Base-by-base conservation (phyloP, 2,888 invertebrate genomes). In the Eupeodes latifasciatus region DNA sequence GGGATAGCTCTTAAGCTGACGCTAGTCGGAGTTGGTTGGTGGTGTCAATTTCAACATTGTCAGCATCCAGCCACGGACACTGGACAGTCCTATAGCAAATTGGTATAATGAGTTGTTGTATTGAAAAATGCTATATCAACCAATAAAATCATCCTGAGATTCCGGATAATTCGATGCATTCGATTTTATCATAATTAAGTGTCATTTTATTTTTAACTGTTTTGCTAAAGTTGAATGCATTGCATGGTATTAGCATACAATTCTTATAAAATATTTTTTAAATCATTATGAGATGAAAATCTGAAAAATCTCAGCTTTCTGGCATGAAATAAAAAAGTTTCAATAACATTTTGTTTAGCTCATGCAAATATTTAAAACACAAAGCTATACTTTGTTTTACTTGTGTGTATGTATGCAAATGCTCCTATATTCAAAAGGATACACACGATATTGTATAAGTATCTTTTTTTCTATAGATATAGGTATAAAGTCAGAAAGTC, bases 331-430 rank as follows among this genome's bases (percentile, higher is more conserved):
- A 40, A 5, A 19, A 55, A 71, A 55, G 69, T 40, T 55, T 71
- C 53, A 71, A 55, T 55, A 40, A 55, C 44, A 71, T 71, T 71
- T 12, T 55, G 69, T 53, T 55, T 71, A 12, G 40, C 36, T 40
- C 7, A 44, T 12, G 53, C 75, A 74, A 66, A 80, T 80, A 81
- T 19, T 75, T 79, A 67, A 62, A 62, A 34, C 34, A 49, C 11
- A 49, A 72, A 72, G 40, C 62, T 64, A 57, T 72, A 36, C 27
- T 57, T 53, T 64, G 36, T 16, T 55, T 44, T 2, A 36, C 10
- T 27, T 69, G 0, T 59, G 11, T 49, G 49, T 14, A 12, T 49
- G 14, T 49, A 49, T 49, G 14, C 16, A 16, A 19, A 19, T 19
- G 19, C 12, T 36, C 36, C 7, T 36, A 10, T 47, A 16, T 53